Conservation (phyloP, 2,797 vertebrate genomes). For the Oophaga sylvatica region DNA sequence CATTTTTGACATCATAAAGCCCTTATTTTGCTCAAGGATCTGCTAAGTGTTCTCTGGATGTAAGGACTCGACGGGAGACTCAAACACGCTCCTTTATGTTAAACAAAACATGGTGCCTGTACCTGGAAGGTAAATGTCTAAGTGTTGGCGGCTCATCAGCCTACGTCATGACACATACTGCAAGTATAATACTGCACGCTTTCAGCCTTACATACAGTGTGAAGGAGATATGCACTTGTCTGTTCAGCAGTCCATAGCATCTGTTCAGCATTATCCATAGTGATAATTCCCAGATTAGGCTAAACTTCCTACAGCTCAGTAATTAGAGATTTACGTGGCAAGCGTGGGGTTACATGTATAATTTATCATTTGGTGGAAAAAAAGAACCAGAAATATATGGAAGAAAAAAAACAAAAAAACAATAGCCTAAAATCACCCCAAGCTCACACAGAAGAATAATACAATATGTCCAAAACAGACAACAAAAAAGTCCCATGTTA, state of each 20-base stretch:
- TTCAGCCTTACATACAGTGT: constrained; percentile 48
- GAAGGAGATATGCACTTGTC: constrained; percentile 20
- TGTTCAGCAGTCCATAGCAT: constrained; percentile 44
- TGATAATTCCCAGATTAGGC: constrained; percentile 48
- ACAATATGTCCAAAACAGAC: constrained; percentile 11
- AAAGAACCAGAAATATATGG: constrained; percentile 27
- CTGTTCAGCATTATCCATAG: too few species aligned
- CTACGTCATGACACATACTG: constrained; percentile 13
- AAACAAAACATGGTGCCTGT: constrained; percentile 35
- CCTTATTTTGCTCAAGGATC: constrained; percentile 21
- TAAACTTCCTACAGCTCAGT: constrained; percentile 52
- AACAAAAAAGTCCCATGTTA: constrained; percentile 40
- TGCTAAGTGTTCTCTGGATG: constrained; percentile 14
- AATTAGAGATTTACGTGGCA: constrained; percentile 49
- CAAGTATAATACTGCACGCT: constrained; percentile 35
- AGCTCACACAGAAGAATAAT: constrained; percentile 24
- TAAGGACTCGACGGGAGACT: constrained; percentile 33
- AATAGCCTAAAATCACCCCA: constrained; percentile 48
- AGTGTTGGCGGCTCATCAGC: constrained; percentile 8
- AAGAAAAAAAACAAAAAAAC: constrained; percentile 41
- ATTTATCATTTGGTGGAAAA: constrained; percentile 57
- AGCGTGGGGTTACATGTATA: constrained; percentile 50
- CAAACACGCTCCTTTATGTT: constrained; percentile 25
- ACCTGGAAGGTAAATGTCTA: constrained; percentile 5
- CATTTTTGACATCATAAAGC: constrained; percentile 15